phyloP scores from a whole-genome alignment of 2,888 invertebrate genomes.

The Coenonympha arcania region DNA sequence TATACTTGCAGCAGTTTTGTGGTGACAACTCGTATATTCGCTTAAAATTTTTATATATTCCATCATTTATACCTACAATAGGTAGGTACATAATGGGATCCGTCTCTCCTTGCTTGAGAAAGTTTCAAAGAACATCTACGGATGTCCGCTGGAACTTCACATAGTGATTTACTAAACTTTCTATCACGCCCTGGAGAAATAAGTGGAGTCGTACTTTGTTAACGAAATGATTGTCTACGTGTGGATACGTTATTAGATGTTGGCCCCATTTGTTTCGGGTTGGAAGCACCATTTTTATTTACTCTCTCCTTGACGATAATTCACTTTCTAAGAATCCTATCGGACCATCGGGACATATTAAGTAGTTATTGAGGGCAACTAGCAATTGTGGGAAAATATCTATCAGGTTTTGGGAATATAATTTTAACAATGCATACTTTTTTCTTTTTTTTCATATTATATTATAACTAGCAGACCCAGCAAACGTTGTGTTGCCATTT shows the following conservation, averaged over 20 bases:
- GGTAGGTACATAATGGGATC: too few relatives aligned
- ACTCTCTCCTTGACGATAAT: constrained; percentile 66
- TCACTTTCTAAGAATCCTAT: constrained; percentile 68
- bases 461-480: too few relatives aligned
- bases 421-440: constrained; percentile 1
- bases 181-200: constrained; percentile 44
- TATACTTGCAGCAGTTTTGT: too few relatives aligned
- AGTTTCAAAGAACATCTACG: not conserved
- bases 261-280: constrained; percentile 68
- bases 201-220: constrained; percentile 66
- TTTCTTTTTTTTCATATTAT: too few relatives aligned
- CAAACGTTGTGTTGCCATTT: too few relatives aligned
- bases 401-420: constrained; percentile 21
- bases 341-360: constrained; percentile 64
- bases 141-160: constrained; percentile 21
- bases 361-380: constrained; percentile 46
- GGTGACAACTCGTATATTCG: too few relatives aligned
- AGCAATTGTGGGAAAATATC: constrained; percentile 24
- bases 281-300: constrained; percentile 48
- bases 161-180: constrained; percentile 30
- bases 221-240: constrained; percentile 73
- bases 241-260: constrained; percentile 67
- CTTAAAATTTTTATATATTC: too few relatives aligned
- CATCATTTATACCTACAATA: too few relatives aligned
- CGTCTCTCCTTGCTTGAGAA: not conserved